Percentiles rank a stretch among this genome's conserved stretches.
These are phyloP conservation scores for Lasioglossum vierecki DNA, from an alignment of 2,888 invertebrate species.

Conservation along the genomic window DNA sequence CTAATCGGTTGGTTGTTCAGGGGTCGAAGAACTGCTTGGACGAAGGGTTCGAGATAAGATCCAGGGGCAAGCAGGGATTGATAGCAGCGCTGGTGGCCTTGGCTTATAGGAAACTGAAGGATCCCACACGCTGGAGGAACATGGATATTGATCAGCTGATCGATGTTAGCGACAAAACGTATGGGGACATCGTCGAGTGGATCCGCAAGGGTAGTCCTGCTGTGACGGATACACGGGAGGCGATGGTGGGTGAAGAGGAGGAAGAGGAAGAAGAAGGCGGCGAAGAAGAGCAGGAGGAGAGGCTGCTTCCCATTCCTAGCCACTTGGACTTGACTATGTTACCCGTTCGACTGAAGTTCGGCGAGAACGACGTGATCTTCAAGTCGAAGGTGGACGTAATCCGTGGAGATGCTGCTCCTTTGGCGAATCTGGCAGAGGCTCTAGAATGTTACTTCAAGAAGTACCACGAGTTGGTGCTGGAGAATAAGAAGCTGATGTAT, in stretches of 20 bases:
- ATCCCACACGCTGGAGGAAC: conserved; percentile 73
- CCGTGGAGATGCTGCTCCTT: conserved; percentile 75
- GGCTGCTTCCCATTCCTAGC: conserved; percentile 63
- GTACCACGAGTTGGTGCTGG: conserved; percentile 75
- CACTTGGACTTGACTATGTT: conserved; percentile 76
- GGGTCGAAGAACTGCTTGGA: conserved; percentile 74
- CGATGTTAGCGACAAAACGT: conserved; percentile 68
- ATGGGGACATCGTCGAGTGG: conserved; percentile 70
- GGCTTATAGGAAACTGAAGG: conserved; percentile 71
- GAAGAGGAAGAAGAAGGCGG: conserved; percentile 63
- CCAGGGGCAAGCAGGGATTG: conserved; percentile 77
- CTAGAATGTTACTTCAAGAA: conserved; percentile 76
- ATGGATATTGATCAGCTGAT: conserved; percentile 77
- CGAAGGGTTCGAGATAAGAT: conserved; percentile 55
- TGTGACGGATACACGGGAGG: conserved; percentile 50
- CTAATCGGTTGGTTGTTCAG: conserved; percentile 74
- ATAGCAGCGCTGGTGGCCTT: conserved; percentile 73
- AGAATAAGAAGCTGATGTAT: conserved; percentile 77
- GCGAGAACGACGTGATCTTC: conserved; percentile 68
- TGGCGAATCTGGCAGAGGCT: conserved; percentile 79
- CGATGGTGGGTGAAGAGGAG: conserved; percentile 52
- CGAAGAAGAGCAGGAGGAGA: conserved; percentile 56
- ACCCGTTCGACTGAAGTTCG: conserved; percentile 73
- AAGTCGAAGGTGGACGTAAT: conserved; percentile 68
- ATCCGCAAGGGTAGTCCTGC: conserved; percentile 70